Base-by-base conservation (phyloP, 2,888 invertebrate genomes). In the Chironomus tentans region DNA sequence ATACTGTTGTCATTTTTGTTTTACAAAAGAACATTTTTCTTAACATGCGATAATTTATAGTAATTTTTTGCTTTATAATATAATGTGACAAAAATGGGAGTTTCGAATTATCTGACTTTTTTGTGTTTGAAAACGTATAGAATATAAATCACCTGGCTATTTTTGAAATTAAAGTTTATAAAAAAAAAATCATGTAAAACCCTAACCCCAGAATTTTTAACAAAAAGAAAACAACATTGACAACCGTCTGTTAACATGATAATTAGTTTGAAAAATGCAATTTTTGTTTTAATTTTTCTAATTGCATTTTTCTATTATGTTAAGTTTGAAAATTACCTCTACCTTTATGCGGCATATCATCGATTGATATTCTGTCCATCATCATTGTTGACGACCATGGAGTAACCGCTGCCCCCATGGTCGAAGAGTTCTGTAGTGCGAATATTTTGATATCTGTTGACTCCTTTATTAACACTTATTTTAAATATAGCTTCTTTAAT, bases 311-410 rank as follows among this genome's bases (percentile, higher is more conserved):
- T 12, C 15, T 70, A 4, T 70, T 48, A 47, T 46, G 18, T 12
- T 69, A n/a, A n/a, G 21, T 48, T 70, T 48, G n/a, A 74, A 74
- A 62, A 74, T 74, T 74, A 74, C 74, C 74, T 74, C 74, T 74
- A 74, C 74, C 74, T 90, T 93, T 93, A 86, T 93, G 92, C 80
- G 92, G 91, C 86, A 93, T 89, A 82, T 93, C 92, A 84, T 93
- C 93, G 86, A 92, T 89, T 28, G 82, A 79, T 77, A 84, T 79
- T 81, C 92, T 87, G 87, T 93, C 92, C 81, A 92, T 89, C 82
- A 92, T 88, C 84, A 90, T 89, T 81, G 88, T 87, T 84, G 92
- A 91, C 80, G 92, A 90, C 93, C 93, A 93, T 80, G 92, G 91
- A 38, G 38, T 38, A 38, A 38, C 38, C 81, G 91, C 90, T 81